phyloP scores from a whole-genome alignment of 2,888 invertebrate genomes.

The Electrophaes corylata region DNA sequence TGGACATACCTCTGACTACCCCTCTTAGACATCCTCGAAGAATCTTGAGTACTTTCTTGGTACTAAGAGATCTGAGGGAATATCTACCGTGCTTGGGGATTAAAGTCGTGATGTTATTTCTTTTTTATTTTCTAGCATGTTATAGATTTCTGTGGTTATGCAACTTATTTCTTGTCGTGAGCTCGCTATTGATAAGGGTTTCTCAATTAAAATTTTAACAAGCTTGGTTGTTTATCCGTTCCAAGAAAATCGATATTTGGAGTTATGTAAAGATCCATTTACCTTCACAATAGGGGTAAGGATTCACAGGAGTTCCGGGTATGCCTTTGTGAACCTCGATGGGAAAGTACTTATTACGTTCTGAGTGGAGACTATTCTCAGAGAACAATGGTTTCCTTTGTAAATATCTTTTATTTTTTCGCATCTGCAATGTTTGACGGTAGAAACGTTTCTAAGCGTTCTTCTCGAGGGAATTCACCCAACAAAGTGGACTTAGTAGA shows the following conservation, averaged over 20 bases:
- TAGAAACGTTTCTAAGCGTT: slow-evolving; percentile 43
- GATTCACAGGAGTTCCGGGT: slow-evolving; percentile 39
- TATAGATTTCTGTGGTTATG: not conserved
- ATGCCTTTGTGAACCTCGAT: slow-evolving; percentile 51
- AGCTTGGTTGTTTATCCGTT: not conserved
- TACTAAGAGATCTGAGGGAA: too few species aligned
- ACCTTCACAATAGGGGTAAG: slow-evolving; percentile 12
- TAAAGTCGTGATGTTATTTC: too few species aligned
- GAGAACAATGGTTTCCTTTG: slow-evolving; percentile 56
- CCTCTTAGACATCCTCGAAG: too few species aligned
- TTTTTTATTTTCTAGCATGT: not conserved
- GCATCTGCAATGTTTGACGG: slow-evolving; percentile 48
- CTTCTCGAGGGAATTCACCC: slow-evolving; percentile 29
- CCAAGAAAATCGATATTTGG: slow-evolving; percentile 6
- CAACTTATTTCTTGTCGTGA: not conserved
- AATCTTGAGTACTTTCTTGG: too few species aligned
- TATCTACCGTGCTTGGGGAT: too few species aligned
- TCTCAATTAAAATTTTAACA: slow-evolving; percentile 5
- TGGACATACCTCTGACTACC: too few species aligned
- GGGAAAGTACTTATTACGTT: slow-evolving; percentile 48
- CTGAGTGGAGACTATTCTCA: slow-evolving; percentile 46
- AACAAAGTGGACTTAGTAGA: slow-evolving; percentile 21
- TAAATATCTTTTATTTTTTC: slow-evolving; percentile 64
- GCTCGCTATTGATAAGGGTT: slow-evolving; percentile 14
- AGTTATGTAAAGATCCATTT: slow-evolving; percentile 2